These are phyloP conservation scores for Pangasius djambal DNA, from an alignment of 2,797 vertebrate genomes.

Conservation along the genomic window DNA sequence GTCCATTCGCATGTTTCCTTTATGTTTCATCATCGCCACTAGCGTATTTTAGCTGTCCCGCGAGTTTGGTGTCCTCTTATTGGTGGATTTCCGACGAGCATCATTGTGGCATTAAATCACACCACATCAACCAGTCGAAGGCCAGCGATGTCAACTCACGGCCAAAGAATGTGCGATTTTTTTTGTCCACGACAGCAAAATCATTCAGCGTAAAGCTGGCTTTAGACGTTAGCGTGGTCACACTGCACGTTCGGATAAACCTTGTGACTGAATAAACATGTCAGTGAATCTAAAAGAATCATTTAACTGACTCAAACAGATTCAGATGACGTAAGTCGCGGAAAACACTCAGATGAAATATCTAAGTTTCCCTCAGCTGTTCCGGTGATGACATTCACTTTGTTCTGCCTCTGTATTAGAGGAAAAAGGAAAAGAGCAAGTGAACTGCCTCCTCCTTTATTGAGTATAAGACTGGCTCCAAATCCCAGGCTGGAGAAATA, in stretches of 20 bases:
- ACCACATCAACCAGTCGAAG: not conserved
- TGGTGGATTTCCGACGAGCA: not conserved
- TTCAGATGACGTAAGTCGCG: not conserved
- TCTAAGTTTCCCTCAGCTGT: not conserved
- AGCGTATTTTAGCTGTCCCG: not conserved
- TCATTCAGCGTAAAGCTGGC: not conserved
- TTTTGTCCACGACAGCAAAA: no score
- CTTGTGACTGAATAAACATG: not conserved
- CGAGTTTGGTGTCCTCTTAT: not conserved
- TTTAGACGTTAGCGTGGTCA: not conserved
- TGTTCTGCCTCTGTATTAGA: not conserved
- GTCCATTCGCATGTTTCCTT: not conserved
- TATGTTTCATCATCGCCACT: not conserved
- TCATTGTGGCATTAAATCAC: no score
- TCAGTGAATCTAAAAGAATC: not conserved
- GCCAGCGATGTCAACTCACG: no score
- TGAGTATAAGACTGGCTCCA: not conserved
- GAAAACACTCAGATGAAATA: not conserved
- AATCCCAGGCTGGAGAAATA: slow-evolving; percentile 16
- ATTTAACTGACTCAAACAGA: not conserved
- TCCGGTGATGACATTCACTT: not conserved
- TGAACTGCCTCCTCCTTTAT: not conserved
- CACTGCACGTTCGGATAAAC: not conserved
- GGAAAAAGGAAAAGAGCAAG: not conserved
- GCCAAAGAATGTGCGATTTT: no score